Evolutionary conservation across 2,113 vertebrate species (phyloP).

Genomic region (Mohoua ochrocephala): DNA sequence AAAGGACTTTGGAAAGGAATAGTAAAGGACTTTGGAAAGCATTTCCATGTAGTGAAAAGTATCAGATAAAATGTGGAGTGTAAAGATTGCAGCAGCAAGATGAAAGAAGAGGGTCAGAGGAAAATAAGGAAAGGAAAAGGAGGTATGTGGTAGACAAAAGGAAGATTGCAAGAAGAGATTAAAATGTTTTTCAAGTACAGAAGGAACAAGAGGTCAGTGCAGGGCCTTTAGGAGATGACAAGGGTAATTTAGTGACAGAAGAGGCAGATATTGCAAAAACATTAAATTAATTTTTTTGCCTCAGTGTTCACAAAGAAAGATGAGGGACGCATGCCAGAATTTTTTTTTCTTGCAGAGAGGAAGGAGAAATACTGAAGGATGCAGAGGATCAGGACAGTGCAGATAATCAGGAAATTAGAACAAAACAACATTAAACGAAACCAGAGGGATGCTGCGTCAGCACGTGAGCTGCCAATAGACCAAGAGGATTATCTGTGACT

Average conservation of each 20-base stretch:
- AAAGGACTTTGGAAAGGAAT: neutral
- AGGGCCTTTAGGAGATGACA: constrained; percentile 47
- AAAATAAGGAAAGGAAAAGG: constrained; percentile 26
- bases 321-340: constrained; percentile 21
- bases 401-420: constrained; percentile 56
- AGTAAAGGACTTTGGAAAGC: neutral
- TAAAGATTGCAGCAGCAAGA: constrained; percentile 34
- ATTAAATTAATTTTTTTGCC: constrained; percentile 27
- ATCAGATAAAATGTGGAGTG: constrained; percentile 4
- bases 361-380: constrained; percentile 44
- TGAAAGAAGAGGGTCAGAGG: constrained; percentile 24
- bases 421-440: constrained; percentile 51
- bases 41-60: neutral
- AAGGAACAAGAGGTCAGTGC: constrained; percentile 57
- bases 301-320: constrained; percentile 30
- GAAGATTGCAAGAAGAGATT: constrained; percentile 59
- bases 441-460: neutral
- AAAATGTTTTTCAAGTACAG: constrained; percentile 55
- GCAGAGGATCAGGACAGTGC: neutral
- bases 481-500: constrained; percentile 23
- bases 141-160: constrained; percentile 39
- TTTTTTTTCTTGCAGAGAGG: neutral
- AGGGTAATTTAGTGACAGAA: constrained; percentile 54
- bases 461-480: neutral
- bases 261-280: constrained; percentile 42